Evolutionary conservation across 2,888 invertebrate genomes (phyloP).

Genomic region (Lepidocyrtoides sp.): DNA sequence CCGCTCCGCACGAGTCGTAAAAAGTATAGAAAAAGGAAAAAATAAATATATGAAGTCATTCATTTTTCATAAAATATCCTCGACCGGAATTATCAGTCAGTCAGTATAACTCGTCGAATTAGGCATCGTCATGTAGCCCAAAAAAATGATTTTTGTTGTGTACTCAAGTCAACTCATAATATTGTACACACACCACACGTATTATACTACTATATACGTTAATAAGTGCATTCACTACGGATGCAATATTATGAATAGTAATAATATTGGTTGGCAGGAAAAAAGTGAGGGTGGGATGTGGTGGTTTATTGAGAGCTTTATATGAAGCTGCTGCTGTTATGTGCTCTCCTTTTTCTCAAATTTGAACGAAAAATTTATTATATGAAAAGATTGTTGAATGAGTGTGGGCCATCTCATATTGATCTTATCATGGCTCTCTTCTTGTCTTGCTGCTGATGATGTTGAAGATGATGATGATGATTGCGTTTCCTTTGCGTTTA

Average conservation of each 20-base stretch:
- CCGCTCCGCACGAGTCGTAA: conserved; percentile 55
- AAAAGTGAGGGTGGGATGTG: conserved; percentile 61
- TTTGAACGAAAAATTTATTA: conserved; percentile 35
- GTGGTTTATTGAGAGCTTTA: conserved; percentile 9
- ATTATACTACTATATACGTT: too few species aligned
- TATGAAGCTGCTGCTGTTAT: conserved; percentile 41
- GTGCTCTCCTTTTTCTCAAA: conserved; percentile 37
- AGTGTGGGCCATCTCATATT: conserved; percentile 65
- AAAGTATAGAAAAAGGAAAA: conserved; percentile 26
- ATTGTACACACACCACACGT: neutral
- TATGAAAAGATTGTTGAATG: conserved; percentile 37
- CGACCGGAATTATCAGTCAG: conserved; percentile 54
- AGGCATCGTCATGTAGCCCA: neutral
- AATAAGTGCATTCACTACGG: neutral
- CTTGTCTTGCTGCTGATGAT: conserved; percentile 19
- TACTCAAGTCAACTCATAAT: neutral
- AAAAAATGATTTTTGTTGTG: too few species aligned
- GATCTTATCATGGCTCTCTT: conserved; percentile 57
- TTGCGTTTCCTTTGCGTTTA: conserved; percentile 38
- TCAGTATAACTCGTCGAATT: neutral
- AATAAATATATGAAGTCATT: conserved; percentile 48
- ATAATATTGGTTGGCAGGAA: conserved; percentile 27
- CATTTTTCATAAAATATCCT: conserved; percentile 51
- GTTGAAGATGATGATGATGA: conserved; percentile 25
- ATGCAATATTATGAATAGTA: conserved; percentile 54